Evolutionary conservation across 1,140 invertebrate species (phyloP).

Genomic region (Pseudomyrmex sp.): DNA sequence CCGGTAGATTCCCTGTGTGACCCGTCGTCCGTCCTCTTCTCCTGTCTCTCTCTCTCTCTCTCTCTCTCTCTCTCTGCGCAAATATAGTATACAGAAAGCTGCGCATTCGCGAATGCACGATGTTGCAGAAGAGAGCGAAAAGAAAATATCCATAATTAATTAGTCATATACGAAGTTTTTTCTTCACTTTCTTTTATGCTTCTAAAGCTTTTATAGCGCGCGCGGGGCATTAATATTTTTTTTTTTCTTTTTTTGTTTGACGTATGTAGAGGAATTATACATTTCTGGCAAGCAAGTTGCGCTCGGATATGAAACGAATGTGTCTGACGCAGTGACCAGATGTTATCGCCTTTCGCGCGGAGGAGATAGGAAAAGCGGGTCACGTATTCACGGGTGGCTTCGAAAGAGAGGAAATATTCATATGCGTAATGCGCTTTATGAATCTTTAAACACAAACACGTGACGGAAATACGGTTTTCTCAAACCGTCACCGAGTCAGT

Average conservation of each 20-base stretch:
- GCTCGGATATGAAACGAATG: conserved; percentile 18
- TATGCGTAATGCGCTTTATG: conserved; percentile 54
- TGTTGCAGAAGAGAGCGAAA: conserved; percentile 9
- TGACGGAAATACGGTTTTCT: not conserved
- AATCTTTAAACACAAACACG: conserved; percentile 32
- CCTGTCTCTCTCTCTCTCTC: too few relatives aligned
- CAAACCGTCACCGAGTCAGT: conserved; percentile 3
- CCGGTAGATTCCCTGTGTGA: too few relatives aligned
- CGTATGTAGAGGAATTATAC: conserved; percentile 28
- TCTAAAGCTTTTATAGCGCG: not conserved
- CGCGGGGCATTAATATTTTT: conserved; percentile 39
- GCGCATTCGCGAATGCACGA: conserved; percentile 10
- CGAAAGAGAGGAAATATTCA: conserved; percentile 64
- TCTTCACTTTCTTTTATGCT: not conserved
- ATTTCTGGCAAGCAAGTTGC: conserved; percentile 24
- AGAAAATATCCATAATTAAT: conserved; percentile 50
- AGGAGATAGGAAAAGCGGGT: conserved; percentile 37
- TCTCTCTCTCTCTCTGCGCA: too few relatives aligned
- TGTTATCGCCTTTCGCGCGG: conserved; percentile 56
- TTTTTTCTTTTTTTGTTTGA: too few relatives aligned
- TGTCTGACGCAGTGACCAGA: conserved; percentile 46
- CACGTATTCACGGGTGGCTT: conserved; percentile 47
- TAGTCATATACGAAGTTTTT: conserved; percentile 43
- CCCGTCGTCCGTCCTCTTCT: too few relatives aligned
- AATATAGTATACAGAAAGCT: not conserved